phyloP scores from a whole-genome alignment of 2,113 vertebrate genomes.

The Leptocoma aspasia region DNA sequence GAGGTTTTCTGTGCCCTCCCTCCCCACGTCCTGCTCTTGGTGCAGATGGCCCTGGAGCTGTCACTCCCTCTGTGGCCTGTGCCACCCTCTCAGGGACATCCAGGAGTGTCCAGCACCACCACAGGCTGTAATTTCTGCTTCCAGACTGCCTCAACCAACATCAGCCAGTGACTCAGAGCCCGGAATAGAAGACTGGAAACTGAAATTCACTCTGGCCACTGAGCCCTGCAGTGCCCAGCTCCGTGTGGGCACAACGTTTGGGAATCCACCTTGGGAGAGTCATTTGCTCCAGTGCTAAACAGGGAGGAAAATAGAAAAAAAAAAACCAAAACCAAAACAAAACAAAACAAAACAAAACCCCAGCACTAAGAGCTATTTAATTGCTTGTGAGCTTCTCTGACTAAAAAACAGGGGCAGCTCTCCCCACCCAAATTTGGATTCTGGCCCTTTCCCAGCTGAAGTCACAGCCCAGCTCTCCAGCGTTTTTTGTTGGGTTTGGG shows the following conservation, averaged over 20 bases:
- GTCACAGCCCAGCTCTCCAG: background rate
- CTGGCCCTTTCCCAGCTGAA: background rate
- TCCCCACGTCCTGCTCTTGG: background rate
- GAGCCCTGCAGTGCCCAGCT: background rate
- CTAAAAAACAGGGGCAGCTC: background rate
- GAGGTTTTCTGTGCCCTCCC: background rate
- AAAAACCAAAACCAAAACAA: background rate
- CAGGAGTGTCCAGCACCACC: background rate
- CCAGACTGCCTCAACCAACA: background rate
- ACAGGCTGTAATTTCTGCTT: background rate
- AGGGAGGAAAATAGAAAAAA: background rate
- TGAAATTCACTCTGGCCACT: background rate
- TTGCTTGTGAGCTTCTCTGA: background rate
- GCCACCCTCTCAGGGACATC: background rate
- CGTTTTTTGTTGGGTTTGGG: accelerated
- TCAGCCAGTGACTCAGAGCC: background rate
- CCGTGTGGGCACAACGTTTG: background rate
- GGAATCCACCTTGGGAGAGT: background rate
- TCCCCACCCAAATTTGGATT: background rate
- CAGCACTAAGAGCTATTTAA: background rate
- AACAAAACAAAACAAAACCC: background rate
- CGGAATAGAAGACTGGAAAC: background rate
- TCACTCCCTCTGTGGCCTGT: background rate
- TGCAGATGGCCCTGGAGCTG: background rate
- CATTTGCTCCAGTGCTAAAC: background rate